These are phyloP conservation scores for Amblyjoppa fuscipennis DNA, from an alignment of 2,888 invertebrate species.

Conservation along the genomic window DNA sequence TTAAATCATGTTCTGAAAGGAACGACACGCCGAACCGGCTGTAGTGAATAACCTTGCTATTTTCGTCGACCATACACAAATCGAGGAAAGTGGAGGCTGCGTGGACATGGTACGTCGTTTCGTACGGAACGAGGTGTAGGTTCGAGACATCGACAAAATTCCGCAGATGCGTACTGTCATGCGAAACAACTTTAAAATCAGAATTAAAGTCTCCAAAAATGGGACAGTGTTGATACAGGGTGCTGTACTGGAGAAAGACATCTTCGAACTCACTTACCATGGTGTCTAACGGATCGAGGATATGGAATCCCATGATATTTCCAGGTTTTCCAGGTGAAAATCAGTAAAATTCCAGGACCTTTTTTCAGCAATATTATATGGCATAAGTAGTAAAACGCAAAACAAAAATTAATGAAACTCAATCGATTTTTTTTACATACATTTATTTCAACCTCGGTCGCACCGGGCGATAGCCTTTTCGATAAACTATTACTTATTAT, in stretches of 20 bases:
- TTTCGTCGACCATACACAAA: slow-evolving; percentile 23
- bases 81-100: slow-evolving; percentile 9
- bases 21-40: slow-evolving; percentile 14
- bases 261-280: not conserved
- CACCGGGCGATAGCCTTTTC: too few relatives aligned
- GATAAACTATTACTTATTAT: too few relatives aligned
- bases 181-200: not conserved
- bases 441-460: too few relatives aligned
- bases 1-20: slow-evolving; percentile 38
- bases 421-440: too few relatives aligned
- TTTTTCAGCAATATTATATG: too few relatives aligned
- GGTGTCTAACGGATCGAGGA: not conserved
- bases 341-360: too few relatives aligned
- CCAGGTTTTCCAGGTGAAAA: too few relatives aligned
- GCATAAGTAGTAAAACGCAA: too few relatives aligned
- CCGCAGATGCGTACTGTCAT: slow-evolving; percentile 1
- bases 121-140: not conserved
- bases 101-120: not conserved
- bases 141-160: not conserved
- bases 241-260: not conserved
- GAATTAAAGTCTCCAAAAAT: slow-evolving; percentile 14
- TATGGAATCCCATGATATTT: too few relatives aligned
- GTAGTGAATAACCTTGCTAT: not conserved
- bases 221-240: too few relatives aligned
- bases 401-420: too few relatives aligned